Base-by-base conservation (phyloP, 2,888 invertebrate genomes). In the Myopa tessellatipennis region DNA sequence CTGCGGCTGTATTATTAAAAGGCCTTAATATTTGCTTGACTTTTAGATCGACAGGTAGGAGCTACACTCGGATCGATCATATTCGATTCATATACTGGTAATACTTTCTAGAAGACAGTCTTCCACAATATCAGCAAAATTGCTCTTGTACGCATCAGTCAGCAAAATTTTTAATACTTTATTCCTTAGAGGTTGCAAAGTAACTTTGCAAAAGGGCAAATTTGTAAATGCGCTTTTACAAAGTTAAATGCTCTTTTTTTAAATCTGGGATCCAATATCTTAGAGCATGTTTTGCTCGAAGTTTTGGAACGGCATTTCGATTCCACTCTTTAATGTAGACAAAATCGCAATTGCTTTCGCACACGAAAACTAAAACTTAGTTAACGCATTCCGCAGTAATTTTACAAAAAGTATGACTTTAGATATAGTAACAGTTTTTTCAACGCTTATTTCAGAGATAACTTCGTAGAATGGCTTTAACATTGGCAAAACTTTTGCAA, bases 241-340 rank as follows among this genome's bases (percentile, higher is more conserved):
- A n/a, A n/a, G n/a, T 40, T 36, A 18, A 68, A 45, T 40, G 38
- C 45, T 45, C 40, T 40, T 4, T 38, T 16, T 40, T 78, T 79
- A 52, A 79, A 75, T 38, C 75, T 65, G 4, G 75, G 75, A 4
- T 77, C 68, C 26, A 79, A 60, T 16, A 79, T 77, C 77, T 45
- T 68, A 68, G n/a, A 45, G n/a, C 1, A 38, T 14, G n/a, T 45
- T 40, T 68, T 40, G 36, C n/a, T 68, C 67, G 0, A 45, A 45
- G 38, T 18, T 40, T 1, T 18, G 38, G 4, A 68, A 68, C n/a
- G 1, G 26, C 26, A 26, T 26, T 26, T 26, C 26, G 26, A 26
- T 26, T 26, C 26, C 26, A 26, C 26, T n/a, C n/a, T n/a, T n/a
- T n/a, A n/a, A n/a, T n/a, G 26, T 2, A 26, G 26, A 26, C 2